These are phyloP conservation scores for Miniopterus natalensis DNA, from an alignment of 2,113 vertebrate species.

Conservation along the genomic window DNA sequence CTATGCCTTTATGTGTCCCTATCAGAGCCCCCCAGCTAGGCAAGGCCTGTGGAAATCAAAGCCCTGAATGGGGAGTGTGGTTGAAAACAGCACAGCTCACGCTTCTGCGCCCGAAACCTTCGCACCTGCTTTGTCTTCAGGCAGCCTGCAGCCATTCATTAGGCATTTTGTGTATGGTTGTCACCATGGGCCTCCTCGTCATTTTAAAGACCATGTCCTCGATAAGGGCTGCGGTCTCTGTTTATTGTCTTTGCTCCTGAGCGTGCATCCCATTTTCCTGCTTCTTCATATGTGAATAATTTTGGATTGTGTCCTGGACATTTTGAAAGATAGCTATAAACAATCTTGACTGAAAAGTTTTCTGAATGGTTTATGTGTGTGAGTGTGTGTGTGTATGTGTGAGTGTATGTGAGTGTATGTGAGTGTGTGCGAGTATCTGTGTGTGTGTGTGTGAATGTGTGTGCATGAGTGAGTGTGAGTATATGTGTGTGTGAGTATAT, in stretches of 20 bases:
- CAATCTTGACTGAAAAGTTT: not conserved
- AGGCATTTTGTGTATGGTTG: not conserved
- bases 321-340: not conserved
- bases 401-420: not conserved
- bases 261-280: not conserved
- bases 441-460: not conserved
- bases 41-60: not conserved
- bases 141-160: not conserved
- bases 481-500: not conserved
- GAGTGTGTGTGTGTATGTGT: not conserved
- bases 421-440: not conserved
- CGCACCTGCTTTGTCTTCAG: not conserved
- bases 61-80: not conserved
- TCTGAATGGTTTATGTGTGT: not conserved
- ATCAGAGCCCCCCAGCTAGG: not conserved
- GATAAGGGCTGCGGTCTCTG: not conserved
- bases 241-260: slow-evolving; percentile 1
- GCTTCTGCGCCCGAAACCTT: not conserved
- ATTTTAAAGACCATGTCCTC: not conserved
- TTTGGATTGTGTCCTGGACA: not conserved
- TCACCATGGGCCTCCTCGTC: not conserved
- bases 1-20: not conserved
- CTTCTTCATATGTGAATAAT: not conserved
- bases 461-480: not conserved
- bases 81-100: not conserved